Evolutionary conservation across 1,140 invertebrate species (phyloP), one percentile per base, ranked within the genome.

Genomic region (Heliconius eleuchia): DNA sequence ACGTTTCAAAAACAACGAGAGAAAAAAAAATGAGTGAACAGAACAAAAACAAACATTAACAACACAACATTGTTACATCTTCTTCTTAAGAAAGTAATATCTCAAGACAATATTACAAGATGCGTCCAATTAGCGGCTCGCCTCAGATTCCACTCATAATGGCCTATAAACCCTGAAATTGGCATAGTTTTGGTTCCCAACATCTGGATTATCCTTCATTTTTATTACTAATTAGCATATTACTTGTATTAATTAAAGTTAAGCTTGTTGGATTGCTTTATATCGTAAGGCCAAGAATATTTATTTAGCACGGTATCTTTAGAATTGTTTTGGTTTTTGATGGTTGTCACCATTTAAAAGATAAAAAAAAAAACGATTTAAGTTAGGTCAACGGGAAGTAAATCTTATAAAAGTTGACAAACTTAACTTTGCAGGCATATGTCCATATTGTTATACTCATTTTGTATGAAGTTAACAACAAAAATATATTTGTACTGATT

Each of bases 101-200:
- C 70, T 71, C 42, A 77, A 77, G 34, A 78, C 30, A 66, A 30
- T 66, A 66, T 66, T 13, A 66, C 60, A 66, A 66, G 60, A 66
- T 66, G 3, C 60, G 39, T 74, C 60, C 66, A 74, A 79, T 79
- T 79, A 79, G 60, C 42, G 37, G 27, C 34, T 42, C 46, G 77
- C 66, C 73, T 75, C 78, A 19, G 73, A 75, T 71, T 77, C 52
- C 80, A n/a, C 16, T 19, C 60, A 50, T 77, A 81, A 81, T 75
- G 80, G 73, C 80, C 76, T 37, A 81, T 81, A 78, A 81, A 78
- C 76, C 76, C 66, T 73, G 57, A 81, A 81, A 81, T 77, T 77
- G 80, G 70, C 73, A 81, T 81, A 81, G 80, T 81, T 77, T 77
- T 52, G 39, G 74, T 42, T 42, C 19, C 42, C 46, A 50, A 60